Conservation (phyloP, 2,888 invertebrate species). For the Leptinotarsa tumamoca region DNA sequence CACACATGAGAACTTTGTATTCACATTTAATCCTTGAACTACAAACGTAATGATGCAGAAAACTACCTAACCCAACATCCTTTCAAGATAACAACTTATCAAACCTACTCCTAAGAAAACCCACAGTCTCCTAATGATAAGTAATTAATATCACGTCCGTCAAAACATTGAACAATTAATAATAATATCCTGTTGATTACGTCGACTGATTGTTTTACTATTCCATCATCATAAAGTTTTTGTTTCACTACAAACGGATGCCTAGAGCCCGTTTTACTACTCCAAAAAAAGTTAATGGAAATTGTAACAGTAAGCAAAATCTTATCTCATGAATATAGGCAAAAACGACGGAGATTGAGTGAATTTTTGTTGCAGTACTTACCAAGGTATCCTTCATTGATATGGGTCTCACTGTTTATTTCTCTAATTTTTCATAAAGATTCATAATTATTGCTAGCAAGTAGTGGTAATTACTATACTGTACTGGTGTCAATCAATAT, state of each 20-base stretch:
- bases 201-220: conserved; percentile 9
- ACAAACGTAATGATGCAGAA: neutral
- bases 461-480: too few species aligned
- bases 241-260: neutral
- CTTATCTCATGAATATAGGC: too few species aligned
- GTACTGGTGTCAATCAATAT: too few species aligned
- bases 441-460: too few species aligned
- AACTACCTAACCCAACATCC: conserved; percentile 14
- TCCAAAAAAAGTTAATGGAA: neutral
- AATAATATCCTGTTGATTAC: conserved; percentile 22
- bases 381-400: too few species aligned
- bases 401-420: too few species aligned
- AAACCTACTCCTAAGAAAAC: conserved; percentile 4
- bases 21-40: neutral
- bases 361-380: too few species aligned
- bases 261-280: too few species aligned
- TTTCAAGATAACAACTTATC: conserved; percentile 7
- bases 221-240: conserved; percentile 11
- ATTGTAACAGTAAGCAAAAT: too few species aligned
- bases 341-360: too few species aligned
- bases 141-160: conserved; percentile 7
- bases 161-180: conserved; percentile 13
- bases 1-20: neutral
- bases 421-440: too few species aligned
- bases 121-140: conserved; percentile 16